Evolutionary conservation across 1,140 invertebrate genomes (phyloP).

Genomic region (Adoxophyes honmai): DNA sequence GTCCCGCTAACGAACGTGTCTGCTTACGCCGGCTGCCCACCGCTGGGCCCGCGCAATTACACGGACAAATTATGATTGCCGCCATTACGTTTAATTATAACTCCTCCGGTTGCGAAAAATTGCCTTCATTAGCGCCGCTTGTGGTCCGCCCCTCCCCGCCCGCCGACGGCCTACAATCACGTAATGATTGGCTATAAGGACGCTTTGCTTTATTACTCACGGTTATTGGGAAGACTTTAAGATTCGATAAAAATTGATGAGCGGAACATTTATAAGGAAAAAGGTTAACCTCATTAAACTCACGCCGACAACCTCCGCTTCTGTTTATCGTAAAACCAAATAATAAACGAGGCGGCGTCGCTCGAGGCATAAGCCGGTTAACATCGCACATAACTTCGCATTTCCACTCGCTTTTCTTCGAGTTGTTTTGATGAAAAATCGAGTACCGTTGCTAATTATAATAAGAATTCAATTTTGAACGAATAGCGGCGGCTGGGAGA

Average conservation of each 20-base stretch:
- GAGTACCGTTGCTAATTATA: conserved; percentile 7
- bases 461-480: background rate
- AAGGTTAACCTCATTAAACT: background rate
- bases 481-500: background rate
- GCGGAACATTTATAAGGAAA: background rate
- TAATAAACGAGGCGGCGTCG: no score
- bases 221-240: no score
- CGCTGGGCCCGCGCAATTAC: conserved; percentile 15
- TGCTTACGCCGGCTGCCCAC: background rate
- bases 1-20: background rate
- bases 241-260: no score
- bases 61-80: conserved; percentile 20
- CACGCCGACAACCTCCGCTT: background rate
- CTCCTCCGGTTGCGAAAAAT: conserved; percentile 19
- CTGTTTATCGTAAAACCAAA: no score
- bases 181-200: no score
- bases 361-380: no score
- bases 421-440: background rate
- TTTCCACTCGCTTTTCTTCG: background rate
- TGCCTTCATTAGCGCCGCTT: conserved; percentile 11
- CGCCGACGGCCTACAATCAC: no score
- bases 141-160: background rate
- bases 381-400: no score
- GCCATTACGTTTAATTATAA: conserved; percentile 22
- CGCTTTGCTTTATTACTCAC: no score